Percentiles rank a stretch among this genome's conserved stretches.
phyloP scores from a whole-genome alignment of 1,140 invertebrate species.

The Lineus longissimus region DNA sequence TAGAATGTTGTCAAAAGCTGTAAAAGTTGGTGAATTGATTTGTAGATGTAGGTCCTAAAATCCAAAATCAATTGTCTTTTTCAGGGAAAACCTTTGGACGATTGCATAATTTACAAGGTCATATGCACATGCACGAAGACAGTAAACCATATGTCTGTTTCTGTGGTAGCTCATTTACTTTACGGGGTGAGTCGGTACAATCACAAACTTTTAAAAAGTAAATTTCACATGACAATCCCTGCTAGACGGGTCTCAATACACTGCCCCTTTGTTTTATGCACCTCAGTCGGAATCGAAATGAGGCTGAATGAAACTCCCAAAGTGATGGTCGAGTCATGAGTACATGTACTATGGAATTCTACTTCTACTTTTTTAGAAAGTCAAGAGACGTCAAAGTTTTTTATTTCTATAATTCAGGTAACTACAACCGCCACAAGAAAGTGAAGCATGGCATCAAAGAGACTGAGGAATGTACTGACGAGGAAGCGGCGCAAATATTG shows the following conservation, averaged over 20 bases:
- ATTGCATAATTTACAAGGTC: constrained; percentile 48
- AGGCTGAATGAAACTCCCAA: too few species aligned
- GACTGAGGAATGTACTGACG: background rate
- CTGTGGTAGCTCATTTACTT: constrained; percentile 50
- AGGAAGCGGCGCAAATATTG: constrained; percentile 10
- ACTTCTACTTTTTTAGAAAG: background rate
- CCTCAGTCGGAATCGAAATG: too few species aligned
- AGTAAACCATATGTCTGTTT: constrained; percentile 46
- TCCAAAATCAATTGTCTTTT: too few species aligned
- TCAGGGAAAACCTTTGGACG: constrained; percentile 49
- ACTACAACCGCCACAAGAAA: constrained; percentile 47
- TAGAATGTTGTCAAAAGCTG: too few species aligned
- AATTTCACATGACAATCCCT: too few species aligned
- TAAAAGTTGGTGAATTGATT: too few species aligned
- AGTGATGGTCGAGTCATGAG: too few species aligned
- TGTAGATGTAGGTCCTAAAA: too few species aligned
- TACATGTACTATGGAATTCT: background rate
- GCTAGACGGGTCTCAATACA: too few species aligned
- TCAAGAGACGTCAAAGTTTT: background rate
- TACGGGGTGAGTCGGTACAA: constrained; percentile 39
- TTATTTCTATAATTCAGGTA: constrained; percentile 28
- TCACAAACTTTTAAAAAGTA: too few species aligned
- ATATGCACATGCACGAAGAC: constrained; percentile 50
- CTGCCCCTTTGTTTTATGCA: too few species aligned
- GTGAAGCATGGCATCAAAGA: constrained; percentile 39